phyloP scores from a whole-genome alignment of 2,113 vertebrate species.

The Oreamnos americanus region DNA sequence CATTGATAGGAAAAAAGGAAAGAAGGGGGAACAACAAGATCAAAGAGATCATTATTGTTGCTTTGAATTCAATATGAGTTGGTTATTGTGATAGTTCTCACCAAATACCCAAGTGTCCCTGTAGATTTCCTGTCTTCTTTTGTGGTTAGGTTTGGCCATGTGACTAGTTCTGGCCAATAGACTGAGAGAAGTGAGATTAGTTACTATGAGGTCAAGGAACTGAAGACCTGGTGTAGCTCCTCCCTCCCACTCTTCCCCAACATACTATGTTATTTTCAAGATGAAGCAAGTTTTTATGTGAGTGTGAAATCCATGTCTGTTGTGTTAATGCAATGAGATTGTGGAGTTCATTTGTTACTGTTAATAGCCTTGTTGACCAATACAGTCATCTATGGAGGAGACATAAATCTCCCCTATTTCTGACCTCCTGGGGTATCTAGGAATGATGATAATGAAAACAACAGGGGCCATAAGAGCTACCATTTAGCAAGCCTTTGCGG shows the following conservation, averaged over 20 bases:
- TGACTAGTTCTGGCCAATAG: background rate
- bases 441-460: background rate
- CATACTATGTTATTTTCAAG: fast-evolving
- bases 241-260: background rate
- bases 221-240: background rate
- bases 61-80: background rate
- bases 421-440: background rate
- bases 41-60: background rate
- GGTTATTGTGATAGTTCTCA: background rate
- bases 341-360: background rate
- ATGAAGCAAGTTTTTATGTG: background rate
- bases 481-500: background rate
- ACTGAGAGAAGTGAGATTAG: background rate
- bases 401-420: background rate
- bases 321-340: background rate
- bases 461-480: background rate
- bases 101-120: background rate
- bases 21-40: background rate
- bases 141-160: background rate
- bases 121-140: background rate
- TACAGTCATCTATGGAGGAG: background rate
- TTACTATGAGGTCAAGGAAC: background rate
- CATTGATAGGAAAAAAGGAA: background rate
- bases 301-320: background rate
- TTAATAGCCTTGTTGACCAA: background rate